Base-by-base conservation (phyloP, 1,140 invertebrate genomes). In the Danaus plexippus region DNA sequence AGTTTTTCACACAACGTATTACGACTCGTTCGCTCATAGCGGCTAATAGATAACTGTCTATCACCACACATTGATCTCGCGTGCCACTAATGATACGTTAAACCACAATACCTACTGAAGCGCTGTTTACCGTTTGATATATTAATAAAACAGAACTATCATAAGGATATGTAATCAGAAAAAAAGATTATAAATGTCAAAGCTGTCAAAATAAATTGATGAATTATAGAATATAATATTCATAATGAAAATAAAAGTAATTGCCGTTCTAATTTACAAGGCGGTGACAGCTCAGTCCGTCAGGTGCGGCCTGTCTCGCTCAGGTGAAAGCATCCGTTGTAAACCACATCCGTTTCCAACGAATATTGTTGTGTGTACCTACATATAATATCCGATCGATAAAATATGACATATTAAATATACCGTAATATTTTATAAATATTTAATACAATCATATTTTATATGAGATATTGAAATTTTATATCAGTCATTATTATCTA, bases 311-410 rank as follows among this genome's bases (percentile, higher is more conserved):
- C 47, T 55, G 61, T 61, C 61, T 48, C 49, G 52, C 60, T 68
- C 71, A 67, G 73, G 77, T 77, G 76, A 77, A 79, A 83, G 77
- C 71, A 64, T 63, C 54, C 59, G 57, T 49, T 54, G 57, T 58
- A 64, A 43, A 15, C 76, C 69, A 59, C 75, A 71, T 78, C 73
- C 73, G 76, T 65, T 76, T 72, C 63, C 70, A 52, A 51, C 32
- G 59, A 59, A 63, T 62, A 54, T 62, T 11, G 46, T 47, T 49
- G 53, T 48, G 11, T 52, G 22, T 32, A 32, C 15, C 15, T 15
- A 15, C 22, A 32, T 32, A 32, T 32, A 32, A 32, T 32, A 2
- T 32, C 7, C 1, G 22, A 32, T 32, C 22, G 22, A 32, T 32
- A 32, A 32, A 32, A 32, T 6, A 32, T 32, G 22, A 2, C 22